Conservation (phyloP, 1,140 invertebrate species). For the Drosophila baimaii region DNA sequence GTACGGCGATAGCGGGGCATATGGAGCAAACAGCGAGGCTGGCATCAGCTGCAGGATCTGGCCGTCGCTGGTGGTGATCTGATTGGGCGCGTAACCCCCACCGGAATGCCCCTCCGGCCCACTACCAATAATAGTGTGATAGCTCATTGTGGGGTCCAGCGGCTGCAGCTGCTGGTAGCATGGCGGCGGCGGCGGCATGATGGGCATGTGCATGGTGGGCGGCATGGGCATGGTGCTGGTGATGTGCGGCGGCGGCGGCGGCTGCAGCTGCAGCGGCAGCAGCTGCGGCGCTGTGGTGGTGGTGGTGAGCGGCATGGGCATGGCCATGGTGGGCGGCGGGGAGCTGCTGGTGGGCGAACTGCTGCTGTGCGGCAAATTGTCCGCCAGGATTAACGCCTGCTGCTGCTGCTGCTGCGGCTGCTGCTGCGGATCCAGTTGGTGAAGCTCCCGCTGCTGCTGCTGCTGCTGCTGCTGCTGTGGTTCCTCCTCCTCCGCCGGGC, state of each 20-base stretch:
- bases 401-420: constrained; percentile 46
- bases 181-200: constrained; percentile 81
- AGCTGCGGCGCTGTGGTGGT: constrained; percentile 59
- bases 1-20: constrained; percentile 66
- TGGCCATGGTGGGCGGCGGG: constrained; percentile 68
- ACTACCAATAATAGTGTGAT: constrained; percentile 85
- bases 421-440: constrained; percentile 39
- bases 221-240: constrained; percentile 72
- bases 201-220: constrained; percentile 64
- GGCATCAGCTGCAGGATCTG: constrained; percentile 75
- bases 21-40: constrained; percentile 54
- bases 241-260: constrained; percentile 84
- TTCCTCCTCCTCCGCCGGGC: constrained; percentile 18
- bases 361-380: constrained; percentile 69
- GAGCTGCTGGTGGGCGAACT: constrained; percentile 65
- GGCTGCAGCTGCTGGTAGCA: constrained; percentile 82
- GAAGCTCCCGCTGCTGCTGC: constrained; percentile 41
- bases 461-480: constrained; percentile 55
- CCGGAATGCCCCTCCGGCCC: constrained; percentile 3
- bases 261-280: constrained; percentile 58
- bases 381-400: constrained; percentile 42
- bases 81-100: constrained; percentile 9
- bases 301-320: constrained; percentile 56
- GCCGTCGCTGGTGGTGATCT: constrained; percentile 56
- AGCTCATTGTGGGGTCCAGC: constrained; percentile 83